Percentiles rank a stretch among this genome's conserved stretches.
These are phyloP conservation scores for Lepidurus couesii DNA, from an alignment of 1,140 invertebrate genomes.

Conservation along the genomic window DNA sequence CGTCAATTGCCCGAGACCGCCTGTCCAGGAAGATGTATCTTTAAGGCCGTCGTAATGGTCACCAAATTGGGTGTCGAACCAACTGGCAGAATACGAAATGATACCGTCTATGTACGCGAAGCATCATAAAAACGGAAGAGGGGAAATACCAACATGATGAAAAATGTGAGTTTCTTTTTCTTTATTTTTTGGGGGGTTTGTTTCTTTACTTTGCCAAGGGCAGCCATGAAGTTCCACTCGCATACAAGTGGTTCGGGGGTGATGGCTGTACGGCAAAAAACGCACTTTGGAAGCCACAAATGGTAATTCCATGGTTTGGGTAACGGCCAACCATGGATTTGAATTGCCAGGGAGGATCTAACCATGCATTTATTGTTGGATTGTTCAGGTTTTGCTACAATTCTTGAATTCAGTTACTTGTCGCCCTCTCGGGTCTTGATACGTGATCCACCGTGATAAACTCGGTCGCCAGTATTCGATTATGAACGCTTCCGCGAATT, in stretches of 20 bases:
- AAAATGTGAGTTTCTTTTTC: not conserved
- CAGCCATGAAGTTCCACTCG: constrained; percentile 76
- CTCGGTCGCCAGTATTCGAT: constrained; percentile 49
- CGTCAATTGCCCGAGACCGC: constrained; percentile 52
- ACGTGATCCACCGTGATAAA: constrained; percentile 28
- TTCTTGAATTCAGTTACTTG: not conserved
- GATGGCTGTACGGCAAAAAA: constrained; percentile 74
- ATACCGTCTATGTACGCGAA: constrained; percentile 46
- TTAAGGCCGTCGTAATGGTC: constrained; percentile 51
- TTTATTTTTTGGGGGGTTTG: not conserved
- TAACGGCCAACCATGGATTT: constrained; percentile 72
- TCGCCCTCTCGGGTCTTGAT: constrained; percentile 29
- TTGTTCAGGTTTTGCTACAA: not conserved
- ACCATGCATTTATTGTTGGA: constrained; percentile 39
- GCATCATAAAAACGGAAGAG: constrained; percentile 1
- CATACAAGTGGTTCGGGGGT: constrained; percentile 78
- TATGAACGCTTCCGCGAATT: constrained; percentile 50
- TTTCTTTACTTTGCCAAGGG: constrained; percentile 56
- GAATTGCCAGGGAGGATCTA: constrained; percentile 73
- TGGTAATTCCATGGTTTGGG: constrained; percentile 66
- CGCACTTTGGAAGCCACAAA: constrained; percentile 71
- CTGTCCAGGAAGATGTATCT: constrained; percentile 40
- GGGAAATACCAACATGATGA: not conserved
- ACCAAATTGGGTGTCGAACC: constrained; percentile 50
- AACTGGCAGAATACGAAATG: constrained; percentile 50